Percentiles rank a stretch among this genome's conserved stretches.
phyloP scores from a whole-genome alignment of 2,797 vertebrate species.

The Tarsius wallacei region DNA sequence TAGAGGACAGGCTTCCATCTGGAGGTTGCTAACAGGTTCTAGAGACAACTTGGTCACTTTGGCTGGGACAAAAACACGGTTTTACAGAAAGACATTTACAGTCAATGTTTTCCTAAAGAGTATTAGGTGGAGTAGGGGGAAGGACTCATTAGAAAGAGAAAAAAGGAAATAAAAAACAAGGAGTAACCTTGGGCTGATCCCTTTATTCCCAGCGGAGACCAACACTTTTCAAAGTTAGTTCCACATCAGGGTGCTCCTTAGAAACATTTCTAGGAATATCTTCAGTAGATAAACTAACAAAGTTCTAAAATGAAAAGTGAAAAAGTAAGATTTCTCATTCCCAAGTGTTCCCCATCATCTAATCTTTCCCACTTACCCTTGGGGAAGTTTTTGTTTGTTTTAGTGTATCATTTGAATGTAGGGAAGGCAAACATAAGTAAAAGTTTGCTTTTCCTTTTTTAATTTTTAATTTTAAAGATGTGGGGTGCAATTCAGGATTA shows the following conservation, averaged over 20 bases:
- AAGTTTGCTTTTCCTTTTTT: background rate
- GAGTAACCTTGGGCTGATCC: background rate
- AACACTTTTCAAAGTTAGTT: background rate
- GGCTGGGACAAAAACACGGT: constrained; percentile 77
- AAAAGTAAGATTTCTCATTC: background rate
- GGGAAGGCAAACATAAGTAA: background rate
- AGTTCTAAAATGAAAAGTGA: background rate
- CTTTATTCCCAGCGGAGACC: background rate
- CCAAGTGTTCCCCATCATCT: background rate
- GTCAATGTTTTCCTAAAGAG: constrained; percentile 90
- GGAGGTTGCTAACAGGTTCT: background rate
- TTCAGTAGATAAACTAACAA: background rate
- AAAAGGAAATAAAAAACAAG: background rate
- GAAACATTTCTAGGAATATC: background rate
- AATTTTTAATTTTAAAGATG: too few species aligned
- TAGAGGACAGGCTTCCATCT: background rate
- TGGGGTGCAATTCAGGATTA: too few species aligned
- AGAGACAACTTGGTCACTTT: constrained; percentile 86
- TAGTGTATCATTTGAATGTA: background rate
- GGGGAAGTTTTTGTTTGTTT: background rate
- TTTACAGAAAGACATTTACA: constrained; percentile 90
- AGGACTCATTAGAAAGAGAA: constrained; percentile 39
- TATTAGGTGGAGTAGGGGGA: constrained; percentile 76
- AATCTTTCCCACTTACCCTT: background rate
- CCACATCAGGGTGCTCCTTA: background rate